Evolutionary conservation across 2,113 vertebrate genomes (phyloP), one percentile per base, ranked within the genome.

Genomic region (Micromys minutus): DNA sequence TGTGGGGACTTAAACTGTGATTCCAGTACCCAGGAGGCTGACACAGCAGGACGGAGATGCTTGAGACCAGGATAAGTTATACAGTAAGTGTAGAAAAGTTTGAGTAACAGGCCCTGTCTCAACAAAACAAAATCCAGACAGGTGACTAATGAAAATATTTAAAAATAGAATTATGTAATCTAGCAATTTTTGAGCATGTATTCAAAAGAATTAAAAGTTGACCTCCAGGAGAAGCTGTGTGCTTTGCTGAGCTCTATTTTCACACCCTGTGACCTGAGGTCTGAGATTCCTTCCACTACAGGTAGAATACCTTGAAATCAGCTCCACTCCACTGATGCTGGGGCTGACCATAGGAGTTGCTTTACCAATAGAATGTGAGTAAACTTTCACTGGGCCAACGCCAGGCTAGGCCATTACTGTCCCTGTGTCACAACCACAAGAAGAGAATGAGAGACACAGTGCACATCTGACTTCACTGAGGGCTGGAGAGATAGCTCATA

Each of bases 101-200:
- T 65, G 16, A 29, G 61, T 34, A 16, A 67, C 42, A 67, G 61
- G 24, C 61, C 36, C 42, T 59, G 7, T 63, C 83, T 21, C 42
- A 86, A 67, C 29, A 36, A 86, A 50, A 50, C 42, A 50, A 86
- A 86, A 36, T 13, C 45, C 29, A 36, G 45, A 67, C 17, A 67
- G 59, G 22, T 36, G 19, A 34, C 47, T 26, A 47, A 29, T 71
- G 8, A 47, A 71, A 92, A 34, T 87, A 47, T 39, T 81, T 17
- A 55, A 86, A 96, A 77, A 11, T 67, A 90, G 39, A 69, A 83
- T 26, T 13, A 87, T 83, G 85, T 24, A 61, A 89, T 79, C 26
- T 26, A 89, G 45, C 26, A 75, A 50, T 77, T 26, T 92, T 26
- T 72, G 26, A 19, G 13, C 42, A 72, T 65, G 45, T 31, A 87